Percentiles rank a stretch among this genome's conserved stretches.
Conservation (phyloP, 2,113 vertebrate species). For the Rhadina sibilatrix region DNA sequence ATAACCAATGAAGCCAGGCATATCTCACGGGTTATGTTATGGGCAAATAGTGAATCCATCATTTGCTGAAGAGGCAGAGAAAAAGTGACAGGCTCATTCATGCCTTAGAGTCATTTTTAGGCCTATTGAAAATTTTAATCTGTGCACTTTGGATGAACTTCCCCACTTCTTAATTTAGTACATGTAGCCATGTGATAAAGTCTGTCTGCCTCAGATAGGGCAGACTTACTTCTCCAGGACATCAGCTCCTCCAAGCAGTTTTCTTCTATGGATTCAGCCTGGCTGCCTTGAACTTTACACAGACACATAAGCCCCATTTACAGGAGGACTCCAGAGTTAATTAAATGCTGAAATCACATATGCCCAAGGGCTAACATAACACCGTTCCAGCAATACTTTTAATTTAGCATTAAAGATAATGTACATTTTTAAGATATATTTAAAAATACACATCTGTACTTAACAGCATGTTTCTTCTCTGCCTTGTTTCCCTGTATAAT, state of each 20-base stretch:
- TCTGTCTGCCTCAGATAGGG: conserved; percentile 66
- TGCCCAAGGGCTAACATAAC: conserved; percentile 19
- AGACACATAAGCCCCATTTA: conserved; percentile 43
- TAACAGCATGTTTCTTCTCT: neutral
- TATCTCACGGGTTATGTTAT: conserved; percentile 72
- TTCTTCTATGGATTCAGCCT: conserved; percentile 45
- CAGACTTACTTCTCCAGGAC: conserved; percentile 52
- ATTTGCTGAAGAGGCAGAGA: conserved; percentile 77
- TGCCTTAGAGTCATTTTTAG: conserved; percentile 89
- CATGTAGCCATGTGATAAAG: conserved; percentile 62
- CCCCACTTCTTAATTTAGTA: conserved; percentile 76
- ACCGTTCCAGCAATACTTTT: conserved; percentile 44
- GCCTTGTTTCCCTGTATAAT: neutral
- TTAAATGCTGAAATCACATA: conserved; percentile 66
- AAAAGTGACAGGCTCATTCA: conserved; percentile 86
- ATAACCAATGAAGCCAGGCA: conserved; percentile 68
- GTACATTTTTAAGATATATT: neutral
- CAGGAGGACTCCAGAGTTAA: conserved; percentile 69
- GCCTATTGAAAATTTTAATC: conserved; percentile 87
- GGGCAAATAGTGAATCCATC: conserved; percentile 75
- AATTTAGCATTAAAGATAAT: conserved; percentile 51
- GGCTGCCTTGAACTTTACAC: conserved; percentile 66
- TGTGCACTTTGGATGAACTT: conserved; percentile 90
- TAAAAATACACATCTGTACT: neutral
- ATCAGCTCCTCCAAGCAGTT: conserved; percentile 60